These are phyloP conservation scores for Enteromius thamalakanensis DNA, from an alignment of 2,797 vertebrate species.

Conservation along the genomic window DNA sequence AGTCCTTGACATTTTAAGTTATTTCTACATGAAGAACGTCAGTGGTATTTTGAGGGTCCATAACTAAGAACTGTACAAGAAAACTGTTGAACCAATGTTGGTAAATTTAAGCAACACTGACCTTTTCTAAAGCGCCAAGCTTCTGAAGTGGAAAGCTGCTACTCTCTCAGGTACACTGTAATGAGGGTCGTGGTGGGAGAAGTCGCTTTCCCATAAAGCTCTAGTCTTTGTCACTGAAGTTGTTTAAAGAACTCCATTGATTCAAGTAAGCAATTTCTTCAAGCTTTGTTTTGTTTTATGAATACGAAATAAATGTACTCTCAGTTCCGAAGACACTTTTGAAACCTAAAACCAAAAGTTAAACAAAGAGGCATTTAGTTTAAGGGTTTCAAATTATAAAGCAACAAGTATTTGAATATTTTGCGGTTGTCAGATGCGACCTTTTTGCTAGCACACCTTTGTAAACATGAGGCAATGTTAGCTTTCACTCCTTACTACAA, in stretches of 20 bases:
- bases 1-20: conserved; percentile 47
- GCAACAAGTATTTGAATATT: neutral
- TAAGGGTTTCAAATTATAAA: neutral
- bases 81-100: conserved; percentile 19
- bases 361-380: neutral
- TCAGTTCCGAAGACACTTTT: neutral
- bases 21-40: conserved; percentile 41
- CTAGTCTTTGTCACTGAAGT: neutral
- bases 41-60: conserved; percentile 29
- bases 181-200: neutral
- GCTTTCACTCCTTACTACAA: neutral
- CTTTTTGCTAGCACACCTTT: neutral
- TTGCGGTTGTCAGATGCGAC: neutral
- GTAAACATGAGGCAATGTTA: neutral
- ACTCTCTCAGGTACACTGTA: conserved; percentile 38
- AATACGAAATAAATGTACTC: neutral
- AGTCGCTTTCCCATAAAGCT: neutral
- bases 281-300: neutral
- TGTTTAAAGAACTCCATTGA: neutral
- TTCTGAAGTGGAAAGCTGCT: conserved; percentile 17
- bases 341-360: neutral
- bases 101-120: conserved; percentile 44
- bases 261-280: neutral
- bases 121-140: conserved; percentile 36
- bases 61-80: conserved; percentile 14